These are phyloP conservation scores for Choreutis nemorana DNA, from an alignment of 2,888 invertebrate species.

Conservation along the genomic window DNA sequence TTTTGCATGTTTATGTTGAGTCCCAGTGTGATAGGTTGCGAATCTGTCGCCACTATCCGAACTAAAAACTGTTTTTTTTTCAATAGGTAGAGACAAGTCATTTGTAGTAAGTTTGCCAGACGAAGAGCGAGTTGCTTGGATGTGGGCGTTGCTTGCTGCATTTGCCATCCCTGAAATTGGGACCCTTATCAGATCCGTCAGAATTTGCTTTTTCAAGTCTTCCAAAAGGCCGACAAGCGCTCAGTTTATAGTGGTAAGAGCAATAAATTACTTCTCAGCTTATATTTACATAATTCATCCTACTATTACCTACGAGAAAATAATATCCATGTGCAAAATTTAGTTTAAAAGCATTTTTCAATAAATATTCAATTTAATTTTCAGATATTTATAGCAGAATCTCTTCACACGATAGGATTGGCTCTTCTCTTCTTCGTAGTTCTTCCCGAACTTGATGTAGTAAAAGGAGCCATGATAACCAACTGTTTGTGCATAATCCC, in stretches of 20 bases:
- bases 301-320: no score
- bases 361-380: constrained; percentile 14
- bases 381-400: constrained; percentile 84
- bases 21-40: no score
- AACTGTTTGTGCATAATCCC: constrained; percentile 95
- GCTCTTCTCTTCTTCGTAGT: constrained; percentile 87
- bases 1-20: no score
- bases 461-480: constrained; percentile 95
- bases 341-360: no score
- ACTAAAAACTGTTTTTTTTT: no score
- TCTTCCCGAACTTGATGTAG: constrained; percentile 90
- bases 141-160: constrained; percentile 89
- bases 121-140: constrained; percentile 89
- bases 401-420: constrained; percentile 86
- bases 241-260: constrained; percentile 58
- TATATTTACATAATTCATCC: neutral
- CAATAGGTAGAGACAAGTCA: constrained; percentile 89
- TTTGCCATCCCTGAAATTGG: constrained; percentile 91
- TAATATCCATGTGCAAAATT: no score
- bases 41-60: no score
- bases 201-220: constrained; percentile 92
- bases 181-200: constrained; percentile 80
- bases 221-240: constrained; percentile 75
- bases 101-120: constrained; percentile 83
- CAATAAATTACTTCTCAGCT: neutral